A percentile compares a stretch with the other conserved stretches of the same genome.
phyloP scores from a whole-genome alignment of 2,113 vertebrate genomes.

The Alligator mississippiensis region DNA sequence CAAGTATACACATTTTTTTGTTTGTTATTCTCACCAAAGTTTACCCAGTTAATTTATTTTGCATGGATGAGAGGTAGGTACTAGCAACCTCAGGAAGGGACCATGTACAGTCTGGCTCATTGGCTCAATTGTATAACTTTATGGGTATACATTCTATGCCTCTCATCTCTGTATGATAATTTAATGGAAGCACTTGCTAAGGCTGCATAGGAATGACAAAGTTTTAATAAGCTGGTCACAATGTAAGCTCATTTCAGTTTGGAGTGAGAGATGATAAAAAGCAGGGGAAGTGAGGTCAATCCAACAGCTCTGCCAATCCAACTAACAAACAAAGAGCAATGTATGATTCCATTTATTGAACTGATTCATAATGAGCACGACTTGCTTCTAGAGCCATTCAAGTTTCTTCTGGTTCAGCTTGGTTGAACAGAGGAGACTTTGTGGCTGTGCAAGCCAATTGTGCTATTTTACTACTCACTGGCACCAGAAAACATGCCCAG shows the following conservation, averaged over 20 bases:
- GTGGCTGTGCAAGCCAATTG: neutral
- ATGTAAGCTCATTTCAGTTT: neutral
- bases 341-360: neutral
- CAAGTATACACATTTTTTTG: neutral
- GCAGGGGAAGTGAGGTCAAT: neutral
- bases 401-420: neutral
- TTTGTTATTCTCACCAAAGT: neutral
- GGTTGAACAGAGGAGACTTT: neutral
- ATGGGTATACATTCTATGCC: neutral
- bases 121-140: neutral
- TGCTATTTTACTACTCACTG: neutral
- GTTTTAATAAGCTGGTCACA: neutral
- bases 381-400: conserved; percentile 29
- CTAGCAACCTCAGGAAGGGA: neutral
- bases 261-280: neutral
- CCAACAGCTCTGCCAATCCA: neutral
- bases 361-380: neutral
- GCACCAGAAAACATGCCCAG: neutral
- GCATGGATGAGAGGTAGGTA: neutral
- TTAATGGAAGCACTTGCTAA: neutral
- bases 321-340: neutral
- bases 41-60: neutral
- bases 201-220: neutral
- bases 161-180: neutral
- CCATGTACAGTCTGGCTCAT: neutral